These are phyloP conservation scores for Scaptomyza montana DNA, from an alignment of 1,140 invertebrate species.

Conservation along the genomic window DNA sequence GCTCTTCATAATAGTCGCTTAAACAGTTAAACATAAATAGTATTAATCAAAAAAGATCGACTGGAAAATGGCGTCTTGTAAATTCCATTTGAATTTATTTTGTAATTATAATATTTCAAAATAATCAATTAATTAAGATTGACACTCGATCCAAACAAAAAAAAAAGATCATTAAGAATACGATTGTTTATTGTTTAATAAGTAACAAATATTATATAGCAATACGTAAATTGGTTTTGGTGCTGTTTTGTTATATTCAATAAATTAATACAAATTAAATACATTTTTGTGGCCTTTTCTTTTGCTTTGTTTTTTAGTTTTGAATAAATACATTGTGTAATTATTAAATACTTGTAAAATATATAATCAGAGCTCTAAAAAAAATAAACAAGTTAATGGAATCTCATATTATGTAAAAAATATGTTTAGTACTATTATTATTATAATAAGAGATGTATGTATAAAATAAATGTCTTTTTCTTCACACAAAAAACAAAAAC, in stretches of 20 bases:
- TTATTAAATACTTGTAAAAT: constrained; percentile 39
- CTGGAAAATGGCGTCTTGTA: constrained; percentile 41
- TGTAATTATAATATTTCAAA: not conserved
- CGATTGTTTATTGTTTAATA: constrained; percentile 19
- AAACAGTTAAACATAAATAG: constrained; percentile 13
- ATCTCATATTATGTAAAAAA: constrained; percentile 53
- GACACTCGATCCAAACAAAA: not conserved
- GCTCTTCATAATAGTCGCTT: constrained; percentile 17
- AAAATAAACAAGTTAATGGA: constrained; percentile 47
- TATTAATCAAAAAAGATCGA: constrained; percentile 26
- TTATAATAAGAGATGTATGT: constrained; percentile 55
- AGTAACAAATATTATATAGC: constrained; percentile 38
- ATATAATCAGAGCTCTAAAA: constrained; percentile 12
- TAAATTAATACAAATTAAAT: constrained; percentile 80
- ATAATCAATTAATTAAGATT: not conserved
- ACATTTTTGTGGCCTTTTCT: constrained; percentile 71
- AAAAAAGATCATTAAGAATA: not conserved
- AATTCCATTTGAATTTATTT: constrained; percentile 25
- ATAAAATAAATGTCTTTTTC: constrained; percentile 75
- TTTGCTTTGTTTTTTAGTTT: constrained; percentile 1
- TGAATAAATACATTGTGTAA: constrained; percentile 62
- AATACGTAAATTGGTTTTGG: constrained; percentile 68
- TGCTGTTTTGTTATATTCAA: constrained; percentile 51
- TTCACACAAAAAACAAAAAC: constrained; percentile 26
- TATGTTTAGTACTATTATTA: constrained; percentile 17